Evolutionary conservation across 2,113 vertebrate genomes (phyloP), one percentile per base, ranked within the genome.

Genomic region (Colius striatus): DNA sequence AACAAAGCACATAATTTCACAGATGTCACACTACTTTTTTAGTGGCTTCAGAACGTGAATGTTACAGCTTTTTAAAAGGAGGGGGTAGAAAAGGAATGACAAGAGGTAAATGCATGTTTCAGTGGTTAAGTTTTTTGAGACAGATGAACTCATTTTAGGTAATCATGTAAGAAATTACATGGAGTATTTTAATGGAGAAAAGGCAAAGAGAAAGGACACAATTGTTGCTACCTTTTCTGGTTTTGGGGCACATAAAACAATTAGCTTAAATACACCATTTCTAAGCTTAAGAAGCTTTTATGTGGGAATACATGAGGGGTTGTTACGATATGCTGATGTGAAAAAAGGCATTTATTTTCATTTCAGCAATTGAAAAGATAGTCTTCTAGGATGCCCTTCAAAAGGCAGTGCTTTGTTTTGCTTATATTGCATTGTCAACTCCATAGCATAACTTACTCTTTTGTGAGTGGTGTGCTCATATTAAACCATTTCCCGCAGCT

Each of bases 241-340:
- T 94, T 85, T 75, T 94, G 94, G 76, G 67, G 79, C 55, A 53
- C 15, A 62, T 81, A 61, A 75, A 93, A 74, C 68, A 92, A 84
- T 95, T 96, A 92, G 79, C 79, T 94, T 90, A 96, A 96, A 93
- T 74, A 67, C 32, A 61, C 72, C 23, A 68, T 95, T 94, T 95
- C 38, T 60, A 11, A 74, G 93, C 51, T 79, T 86, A 86, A 85
- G 82, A 68, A 94, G 79, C 84, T 96, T 96, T 96, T 93, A 78
- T 67, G 68, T 92, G 65, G 81, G 89, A 95, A 83, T 38, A 63
- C 66, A n/a, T 32, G 68, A 76, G 74, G 75, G 82, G 32, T 85
- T 92, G 82, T 89, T 95, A 48, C 72, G 88, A 36, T 73, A 48
- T 78, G 71, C 74, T 87, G 84, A 73, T 93, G 81, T 90, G 78